Conservation (phyloP, 2,113 vertebrate species). For the Antigone vipio region DNA sequence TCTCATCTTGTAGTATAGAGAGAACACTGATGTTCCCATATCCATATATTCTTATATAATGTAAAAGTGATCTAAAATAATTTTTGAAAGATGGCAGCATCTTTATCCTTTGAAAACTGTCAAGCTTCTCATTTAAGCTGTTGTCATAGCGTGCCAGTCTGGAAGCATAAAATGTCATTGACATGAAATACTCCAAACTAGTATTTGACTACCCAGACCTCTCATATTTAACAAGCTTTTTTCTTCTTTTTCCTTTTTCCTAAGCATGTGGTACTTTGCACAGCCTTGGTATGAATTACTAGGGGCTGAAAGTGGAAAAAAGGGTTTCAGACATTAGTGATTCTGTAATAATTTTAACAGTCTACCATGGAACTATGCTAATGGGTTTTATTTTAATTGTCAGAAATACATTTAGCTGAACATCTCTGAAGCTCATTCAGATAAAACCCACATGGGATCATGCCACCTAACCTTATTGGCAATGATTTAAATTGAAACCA, state of each 20-base stretch:
- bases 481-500: neutral
- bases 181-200: neutral
- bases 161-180: neutral
- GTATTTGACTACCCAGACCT: neutral
- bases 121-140: neutral
- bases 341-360: neutral
- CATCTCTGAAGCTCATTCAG: neutral
- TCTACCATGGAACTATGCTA: neutral
- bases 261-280: neutral
- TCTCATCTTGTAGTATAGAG: neutral
- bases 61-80: neutral
- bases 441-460: neutral
- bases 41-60: neutral
- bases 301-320: neutral
- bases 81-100: neutral
- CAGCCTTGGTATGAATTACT: neutral
- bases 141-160: neutral
- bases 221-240: neutral
- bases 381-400: neutral
- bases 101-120: neutral
- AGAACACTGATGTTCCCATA: neutral
- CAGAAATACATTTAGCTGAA: neutral
- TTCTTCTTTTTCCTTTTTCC: neutral
- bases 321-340: neutral
- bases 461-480: neutral